phyloP scores from a whole-genome alignment of 2,113 vertebrate species.

The Seriola rivoliana region DNA sequence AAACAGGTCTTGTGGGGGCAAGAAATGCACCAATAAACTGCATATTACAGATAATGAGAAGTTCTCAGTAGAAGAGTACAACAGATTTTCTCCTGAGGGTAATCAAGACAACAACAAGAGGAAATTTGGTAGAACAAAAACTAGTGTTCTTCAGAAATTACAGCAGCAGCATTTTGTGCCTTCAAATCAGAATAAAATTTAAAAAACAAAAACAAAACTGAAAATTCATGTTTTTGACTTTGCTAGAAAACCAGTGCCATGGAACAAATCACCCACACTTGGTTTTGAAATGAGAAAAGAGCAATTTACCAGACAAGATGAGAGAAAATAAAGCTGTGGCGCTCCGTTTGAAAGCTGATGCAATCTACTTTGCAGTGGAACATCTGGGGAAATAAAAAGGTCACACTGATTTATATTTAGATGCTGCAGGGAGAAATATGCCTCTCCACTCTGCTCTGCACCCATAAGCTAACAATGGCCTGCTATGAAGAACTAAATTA shows the following conservation, averaged over 20 bases:
- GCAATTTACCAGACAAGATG: conserved; percentile 52
- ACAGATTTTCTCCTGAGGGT: conserved; percentile 30
- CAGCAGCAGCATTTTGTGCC: conserved; percentile 8
- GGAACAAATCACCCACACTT: conserved; percentile 52
- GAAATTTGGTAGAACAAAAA: neutral
- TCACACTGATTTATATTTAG: conserved; percentile 80
- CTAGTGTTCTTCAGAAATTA: conserved; percentile 23
- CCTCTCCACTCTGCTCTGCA: conserved; percentile 44
- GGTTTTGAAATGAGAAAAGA: conserved; percentile 65
- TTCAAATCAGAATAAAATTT: conserved; percentile 20
- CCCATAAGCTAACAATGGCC: conserved; percentile 56
- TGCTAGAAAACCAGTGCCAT: conserved; percentile 24
- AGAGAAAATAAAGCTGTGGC: conserved; percentile 63
- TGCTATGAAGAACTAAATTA: conserved; percentile 48
- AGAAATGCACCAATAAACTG: conserved; percentile 19
- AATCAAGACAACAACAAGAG: conserved; percentile 36
- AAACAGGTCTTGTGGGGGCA: neutral
- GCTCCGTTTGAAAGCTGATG: conserved; percentile 68
- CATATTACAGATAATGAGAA: conserved; percentile 23
- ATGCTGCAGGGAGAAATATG: conserved; percentile 60
- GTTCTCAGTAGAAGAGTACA: conserved; percentile 12
- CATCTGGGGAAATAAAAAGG: conserved; percentile 82
- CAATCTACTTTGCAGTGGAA: conserved; percentile 71
- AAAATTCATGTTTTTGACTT: conserved; percentile 2
- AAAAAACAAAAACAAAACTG: neutral